Evolutionary conservation across 1,140 invertebrate species (phyloP), one percentile per base, ranked within the genome.

Genomic region (Achroia grisella): DNA sequence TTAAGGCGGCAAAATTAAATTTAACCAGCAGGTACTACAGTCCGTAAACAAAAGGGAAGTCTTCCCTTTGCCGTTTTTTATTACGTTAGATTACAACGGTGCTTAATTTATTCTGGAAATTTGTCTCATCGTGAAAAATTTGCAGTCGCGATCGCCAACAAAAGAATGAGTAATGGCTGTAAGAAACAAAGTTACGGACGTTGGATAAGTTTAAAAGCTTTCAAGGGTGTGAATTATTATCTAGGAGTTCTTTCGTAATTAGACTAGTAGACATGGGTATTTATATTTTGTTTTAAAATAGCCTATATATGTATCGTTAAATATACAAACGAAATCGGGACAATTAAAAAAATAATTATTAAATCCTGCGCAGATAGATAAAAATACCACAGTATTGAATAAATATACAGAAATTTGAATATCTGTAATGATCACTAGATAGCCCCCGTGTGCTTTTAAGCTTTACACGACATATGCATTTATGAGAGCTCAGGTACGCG

Each of bases 111-210:
- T 84, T 76, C 80, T 62, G 69, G 53, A 80, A 84, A 84, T 84
- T 84, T 81, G 80, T 84, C 77, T 76, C 77, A 76, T 73, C 73
- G 56, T 73, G 77, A 84, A 83, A 83, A 83, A 84, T 84, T 80
- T 71, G 50, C 66, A 60, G 61, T 77, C 73, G 61, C 71, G 76
- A 76, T 79, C 62, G 77, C 79, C 66, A 73, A 84, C 79, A 84
- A 84, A 81, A 81, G 79, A 73, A 75, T 84, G 79, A 84, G 44
- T 76, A 84, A 81, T 84, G 69, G 63, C 67, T 76, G 65, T 62
- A 58, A 78, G 60, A 79, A 78, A 83, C 76, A 83, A 83, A 84
- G 77, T 84, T 84, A 71, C 70, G 60, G 57, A 71, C 61, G 58
- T 43, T 49, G 50, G 62, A 51, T 64, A 80, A 79, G 70, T 81